These are phyloP conservation scores for Sialis fuliginosa DNA, from an alignment of 2,888 invertebrate genomes.

Conservation along the genomic window DNA sequence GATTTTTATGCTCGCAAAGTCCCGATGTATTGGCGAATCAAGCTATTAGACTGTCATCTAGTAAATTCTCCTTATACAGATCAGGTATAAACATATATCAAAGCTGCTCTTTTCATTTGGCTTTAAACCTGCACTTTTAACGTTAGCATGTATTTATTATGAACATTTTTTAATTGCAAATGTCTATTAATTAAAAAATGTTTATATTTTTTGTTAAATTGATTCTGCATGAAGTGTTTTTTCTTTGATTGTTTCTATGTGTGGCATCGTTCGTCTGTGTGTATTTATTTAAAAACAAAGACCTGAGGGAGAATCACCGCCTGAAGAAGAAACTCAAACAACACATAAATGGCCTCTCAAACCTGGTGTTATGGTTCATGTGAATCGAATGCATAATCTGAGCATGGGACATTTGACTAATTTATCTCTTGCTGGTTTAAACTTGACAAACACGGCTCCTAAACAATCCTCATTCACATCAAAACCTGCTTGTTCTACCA, in stretches of 20 bases:
- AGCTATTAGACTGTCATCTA: conserved; percentile 8
- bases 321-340: conserved; percentile 21
- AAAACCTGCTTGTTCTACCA: neutral
- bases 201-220: neutral
- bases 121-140: neutral
- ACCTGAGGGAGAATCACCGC: conserved; percentile 28
- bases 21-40: conserved; percentile 24
- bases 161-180: too few relatives aligned
- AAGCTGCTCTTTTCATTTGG: neutral
- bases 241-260: conserved; percentile 1
- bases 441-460: conserved; percentile 8
- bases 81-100: conserved; percentile 7
- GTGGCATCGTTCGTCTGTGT: too few relatives aligned
- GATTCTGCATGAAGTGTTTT: neutral
- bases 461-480: conserved; percentile 5
- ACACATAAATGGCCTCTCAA: conserved; percentile 70
- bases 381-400: conserved; percentile 63
- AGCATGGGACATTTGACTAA: conserved; percentile 15
- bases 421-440: conserved; percentile 6
- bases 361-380: conserved; percentile 75
- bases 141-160: too few relatives aligned
- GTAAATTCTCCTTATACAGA: conserved; percentile 8
- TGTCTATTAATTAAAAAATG: neutral
- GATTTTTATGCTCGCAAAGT: conserved; percentile 30
- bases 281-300: conserved; percentile 13